phyloP scores from a whole-genome alignment of 2,797 vertebrate species.

The Macropus fuliginosus region DNA sequence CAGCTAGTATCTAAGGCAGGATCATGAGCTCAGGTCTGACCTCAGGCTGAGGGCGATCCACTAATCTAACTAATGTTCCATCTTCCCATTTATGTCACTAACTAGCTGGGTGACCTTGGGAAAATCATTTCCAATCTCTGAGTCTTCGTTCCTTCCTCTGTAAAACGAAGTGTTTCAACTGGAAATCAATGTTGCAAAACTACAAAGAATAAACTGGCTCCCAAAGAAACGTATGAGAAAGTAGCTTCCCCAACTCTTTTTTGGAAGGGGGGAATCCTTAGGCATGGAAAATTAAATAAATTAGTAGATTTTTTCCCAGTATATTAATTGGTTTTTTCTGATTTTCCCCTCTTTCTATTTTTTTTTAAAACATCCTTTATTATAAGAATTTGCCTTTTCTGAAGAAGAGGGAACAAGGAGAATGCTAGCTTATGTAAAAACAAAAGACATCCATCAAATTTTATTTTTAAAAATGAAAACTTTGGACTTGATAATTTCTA shows the following conservation, averaged over 20 bases:
- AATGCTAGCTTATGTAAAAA: not conserved
- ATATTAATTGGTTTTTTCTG: not conserved
- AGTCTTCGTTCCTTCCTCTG: slow-evolving; percentile 1
- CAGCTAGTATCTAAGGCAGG: not conserved
- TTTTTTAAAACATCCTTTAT: not conserved
- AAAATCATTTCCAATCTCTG: not conserved
- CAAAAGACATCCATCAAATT: not conserved
- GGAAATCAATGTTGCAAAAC: not conserved
- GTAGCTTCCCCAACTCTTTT: not conserved
- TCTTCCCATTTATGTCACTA: not conserved
- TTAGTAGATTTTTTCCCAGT: not conserved
- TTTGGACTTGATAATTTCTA: not conserved
- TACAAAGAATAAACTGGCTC: not conserved
- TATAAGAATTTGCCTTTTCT: not conserved
- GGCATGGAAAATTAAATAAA: not conserved
- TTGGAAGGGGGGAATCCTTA: not conserved
- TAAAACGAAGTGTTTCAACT: not conserved
- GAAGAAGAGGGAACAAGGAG: not conserved
- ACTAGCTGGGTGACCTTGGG: not conserved
- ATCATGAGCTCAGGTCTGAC: not conserved
- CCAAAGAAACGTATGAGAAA: not conserved
- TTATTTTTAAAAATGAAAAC: not conserved
- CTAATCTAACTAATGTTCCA: not conserved
- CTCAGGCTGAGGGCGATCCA: not conserved
- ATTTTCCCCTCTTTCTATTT: not conserved